Conservation (phyloP, 2,888 invertebrate species). For the Ennomos erosarius region DNA sequence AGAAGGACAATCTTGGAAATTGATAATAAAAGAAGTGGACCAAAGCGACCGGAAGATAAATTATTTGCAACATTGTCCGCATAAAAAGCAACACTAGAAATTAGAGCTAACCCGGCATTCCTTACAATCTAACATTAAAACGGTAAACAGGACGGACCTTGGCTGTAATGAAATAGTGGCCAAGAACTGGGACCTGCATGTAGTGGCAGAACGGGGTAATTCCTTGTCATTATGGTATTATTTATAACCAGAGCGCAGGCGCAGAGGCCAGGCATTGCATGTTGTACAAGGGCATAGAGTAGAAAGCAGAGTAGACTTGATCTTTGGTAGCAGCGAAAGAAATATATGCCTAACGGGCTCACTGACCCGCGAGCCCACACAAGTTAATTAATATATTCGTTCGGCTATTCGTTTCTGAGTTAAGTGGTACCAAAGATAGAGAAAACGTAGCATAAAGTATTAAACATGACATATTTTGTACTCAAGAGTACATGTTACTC, state of each 20-base stretch:
- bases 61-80: conserved; percentile 9
- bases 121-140: conserved; percentile 46
- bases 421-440: too few species aligned
- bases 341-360: too few species aligned
- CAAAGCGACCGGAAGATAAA: too few species aligned
- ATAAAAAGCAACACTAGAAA: conserved; percentile 13
- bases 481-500: too few species aligned
- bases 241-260: conserved; percentile 73
- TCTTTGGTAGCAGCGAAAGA: too few species aligned
- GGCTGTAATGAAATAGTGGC: conserved; percentile 65
- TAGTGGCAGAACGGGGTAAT: conserved; percentile 77
- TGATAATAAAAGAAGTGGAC: too few species aligned
- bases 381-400: too few species aligned
- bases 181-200: conserved; percentile 66
- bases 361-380: too few species aligned
- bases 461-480: too few species aligned
- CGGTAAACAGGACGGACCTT: conserved; percentile 62
- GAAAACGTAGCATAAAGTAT: too few species aligned
- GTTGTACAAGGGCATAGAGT: conserved; percentile 53
- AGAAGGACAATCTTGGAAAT: too few species aligned
- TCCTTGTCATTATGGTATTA: conserved; percentile 83
- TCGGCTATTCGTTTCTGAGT: too few species aligned
- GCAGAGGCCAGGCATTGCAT: conserved; percentile 59
- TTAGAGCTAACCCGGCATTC: conserved; percentile 17
- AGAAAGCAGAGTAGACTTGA: neutral